phyloP scores from a whole-genome alignment of 2,888 invertebrate species.

The Latrodectus hesperus region DNA sequence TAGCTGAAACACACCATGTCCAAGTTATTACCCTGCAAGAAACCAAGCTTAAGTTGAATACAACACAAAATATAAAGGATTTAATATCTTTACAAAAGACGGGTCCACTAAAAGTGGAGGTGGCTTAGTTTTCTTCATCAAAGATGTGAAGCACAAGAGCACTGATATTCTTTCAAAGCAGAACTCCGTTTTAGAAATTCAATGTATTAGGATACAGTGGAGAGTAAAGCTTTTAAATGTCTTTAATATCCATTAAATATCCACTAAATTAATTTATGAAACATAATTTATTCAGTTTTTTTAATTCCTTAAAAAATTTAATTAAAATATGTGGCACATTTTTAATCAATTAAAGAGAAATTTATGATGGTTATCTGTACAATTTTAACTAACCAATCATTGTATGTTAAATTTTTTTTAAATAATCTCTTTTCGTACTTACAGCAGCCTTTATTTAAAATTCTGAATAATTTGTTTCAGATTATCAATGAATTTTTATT shows the following conservation, averaged over 20 bases:
- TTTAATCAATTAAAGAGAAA: too few relatives aligned
- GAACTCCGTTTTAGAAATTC: not conserved
- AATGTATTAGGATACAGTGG: not conserved
- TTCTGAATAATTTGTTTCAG: too few relatives aligned
- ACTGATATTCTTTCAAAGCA: not conserved
- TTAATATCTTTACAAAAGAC: not conserved
- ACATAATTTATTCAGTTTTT: too few relatives aligned
- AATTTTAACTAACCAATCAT: too few relatives aligned
- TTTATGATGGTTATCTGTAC: too few relatives aligned
- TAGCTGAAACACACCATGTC: not conserved
- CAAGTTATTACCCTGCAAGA: slow-evolving; percentile 2
- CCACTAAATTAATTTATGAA: too few relatives aligned
- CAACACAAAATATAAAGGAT: not conserved
- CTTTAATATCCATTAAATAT: not conserved
- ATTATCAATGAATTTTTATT: too few relatives aligned
- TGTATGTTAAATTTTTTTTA: too few relatives aligned
- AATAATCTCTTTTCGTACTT: too few relatives aligned
- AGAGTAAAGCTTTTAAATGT: not conserved
- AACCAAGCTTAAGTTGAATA: not conserved
- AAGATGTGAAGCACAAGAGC: not conserved
- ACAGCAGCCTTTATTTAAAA: too few relatives aligned
- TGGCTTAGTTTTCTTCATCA: slow-evolving; percentile 15
- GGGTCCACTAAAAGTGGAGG: not conserved
- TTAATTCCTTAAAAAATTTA: too few relatives aligned
- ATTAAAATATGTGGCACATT: too few relatives aligned